Conservation (phyloP, 2,888 invertebrate species). For the Zonitis immaculata region DNA sequence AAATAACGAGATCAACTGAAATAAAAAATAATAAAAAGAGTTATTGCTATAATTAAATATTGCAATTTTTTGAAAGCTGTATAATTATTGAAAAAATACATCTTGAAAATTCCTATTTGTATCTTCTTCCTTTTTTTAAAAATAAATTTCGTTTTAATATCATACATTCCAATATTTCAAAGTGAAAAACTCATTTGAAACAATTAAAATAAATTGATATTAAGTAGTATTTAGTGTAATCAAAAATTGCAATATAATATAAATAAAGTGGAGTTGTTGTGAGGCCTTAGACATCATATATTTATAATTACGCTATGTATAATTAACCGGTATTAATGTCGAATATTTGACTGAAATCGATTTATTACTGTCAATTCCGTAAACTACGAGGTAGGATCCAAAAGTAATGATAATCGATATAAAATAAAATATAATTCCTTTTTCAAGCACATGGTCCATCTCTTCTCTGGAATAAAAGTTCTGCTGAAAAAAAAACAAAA, state of each 20-base stretch:
- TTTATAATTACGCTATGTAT: conserved; percentile 17
- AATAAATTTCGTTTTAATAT: no score
- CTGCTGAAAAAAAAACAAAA: no score
- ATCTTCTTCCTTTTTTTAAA: no score
- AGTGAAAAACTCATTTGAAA: not conserved
- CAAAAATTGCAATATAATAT: conserved; percentile 1
- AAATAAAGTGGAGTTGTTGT: no score
- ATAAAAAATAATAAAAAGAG: not conserved
- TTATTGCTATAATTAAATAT: no score
- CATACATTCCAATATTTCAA: not conserved
- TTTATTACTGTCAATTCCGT: conserved; percentile 12
- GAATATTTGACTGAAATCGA: not conserved
- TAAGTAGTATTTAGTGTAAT: conserved; percentile 1
- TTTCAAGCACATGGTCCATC: no score
- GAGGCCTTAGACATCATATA: conserved; percentile 5
- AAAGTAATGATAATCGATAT: no score
- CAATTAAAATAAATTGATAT: conserved; percentile 4
- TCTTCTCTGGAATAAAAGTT: no score
- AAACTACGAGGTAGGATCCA: no score
- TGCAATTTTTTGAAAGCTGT: no score
- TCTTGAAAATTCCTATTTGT: not conserved
- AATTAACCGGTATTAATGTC: conserved; percentile 12
- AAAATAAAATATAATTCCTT: no score
- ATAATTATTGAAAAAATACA: no score
- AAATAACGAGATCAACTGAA: not conserved